Base-by-base conservation (phyloP, 2,797 vertebrate genomes). In the Xenops minutus region DNA sequence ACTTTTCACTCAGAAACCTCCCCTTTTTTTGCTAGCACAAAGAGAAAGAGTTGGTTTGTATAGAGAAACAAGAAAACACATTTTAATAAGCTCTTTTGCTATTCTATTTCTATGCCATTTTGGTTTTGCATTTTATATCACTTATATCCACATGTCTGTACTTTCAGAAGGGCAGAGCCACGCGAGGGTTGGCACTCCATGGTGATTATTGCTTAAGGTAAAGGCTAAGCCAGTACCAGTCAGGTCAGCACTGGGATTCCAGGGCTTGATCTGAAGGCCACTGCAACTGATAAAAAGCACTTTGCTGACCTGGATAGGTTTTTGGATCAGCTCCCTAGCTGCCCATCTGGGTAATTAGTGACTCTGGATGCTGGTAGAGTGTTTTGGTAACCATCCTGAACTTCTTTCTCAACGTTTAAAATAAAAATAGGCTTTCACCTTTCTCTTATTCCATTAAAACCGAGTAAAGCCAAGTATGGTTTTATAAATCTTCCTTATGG, bases 81-180 rank as follows among this genome's bases (percentile, higher is more conserved):
- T 64, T 62, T 58, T 30, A 41, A 52, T 56, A 41, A 88, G 22
- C 22, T 49, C 10, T 77, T 39, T 43, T 22, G 11, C 22, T 12
- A 0, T 20, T n/a, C 54, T 37, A 2, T 86, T 26, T 54, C 36
- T 72, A 1, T 21, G 30, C 32, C 22, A 44, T 52, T 56, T 49
- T 17, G 13, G 2, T 63, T 79, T 66, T 76, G 49, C 21, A 0
- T 20, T 10, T 24, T 54, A 1, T 30, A 6, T 52, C 0, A 0
- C 7, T 29, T 66, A 27, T 41, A 85, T 85, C 23, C 27, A 4
- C 9, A 7, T 37, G 11, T 18, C 0, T 12, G 5, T 62, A 39
- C 66, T 63, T 85, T 51, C 16, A 6, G 5, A 58, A 37, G 51
- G 46, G 46, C 21, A 56, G 80, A 63, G 41, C 30, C 1, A 0